Evolutionary conservation across 2,888 invertebrate species (phyloP), one percentile per base, ranked within the genome.

Genomic region (Euplagia quadripunctaria): DNA sequence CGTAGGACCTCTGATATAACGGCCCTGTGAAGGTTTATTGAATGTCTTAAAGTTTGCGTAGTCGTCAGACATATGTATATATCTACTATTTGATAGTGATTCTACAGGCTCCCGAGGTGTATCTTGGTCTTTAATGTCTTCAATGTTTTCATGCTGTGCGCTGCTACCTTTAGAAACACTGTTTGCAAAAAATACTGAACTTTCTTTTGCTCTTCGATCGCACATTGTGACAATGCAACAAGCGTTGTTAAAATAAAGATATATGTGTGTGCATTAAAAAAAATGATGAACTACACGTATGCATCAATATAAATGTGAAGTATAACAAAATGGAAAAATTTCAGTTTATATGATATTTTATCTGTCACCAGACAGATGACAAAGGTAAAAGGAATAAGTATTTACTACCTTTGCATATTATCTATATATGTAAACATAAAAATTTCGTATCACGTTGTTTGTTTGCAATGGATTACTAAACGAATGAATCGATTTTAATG

Each of bases 141-240:
- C 63, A 41, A 17, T 64, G 43, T 49, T 31, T 17, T 69, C 68
- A 49, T 61, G 46, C 43, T 20, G 46, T 16, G 20, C 11, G 12
- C 43, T 42, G 41, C 31, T 42, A 17, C 49, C 55, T 46, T 69
- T 61, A 49, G 43, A 14, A 69, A 49, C 63, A 63, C 31, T 49
- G 41, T 61, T 63, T 43, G 58, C 43, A 63, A 63, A 69, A 49
- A 61, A 17, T 9, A 69, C 63, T 49, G 43, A 46, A 49, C 51
- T 63, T n/a, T 70, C 70, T 63, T 70, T 58, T 7, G 17, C 17
- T 41, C 9, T 46, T 41, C 42, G 51, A 41, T 70, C 70, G 9
- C 41, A 64, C 70, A 63, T 66, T 16, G 17, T 61, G 14, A 12
- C 1, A 7, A 43, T 58, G n/a, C 20, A 16, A 46, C 16, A 20